phyloP scores from a whole-genome alignment of 2,888 invertebrate genomes.

The Ectemnius cavifrons region DNA sequence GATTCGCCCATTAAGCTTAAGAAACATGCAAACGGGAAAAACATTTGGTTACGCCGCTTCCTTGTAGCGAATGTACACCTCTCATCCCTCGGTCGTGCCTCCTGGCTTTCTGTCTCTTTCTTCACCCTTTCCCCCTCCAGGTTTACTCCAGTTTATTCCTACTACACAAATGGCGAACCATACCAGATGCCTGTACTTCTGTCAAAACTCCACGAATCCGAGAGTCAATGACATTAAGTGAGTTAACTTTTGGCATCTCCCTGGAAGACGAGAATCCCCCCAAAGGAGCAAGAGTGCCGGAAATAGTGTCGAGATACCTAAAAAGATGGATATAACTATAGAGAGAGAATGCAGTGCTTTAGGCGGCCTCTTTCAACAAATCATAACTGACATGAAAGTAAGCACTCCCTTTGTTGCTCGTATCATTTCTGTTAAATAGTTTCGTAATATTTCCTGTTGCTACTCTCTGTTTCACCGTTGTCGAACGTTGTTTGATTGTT shows the following conservation, averaged over 20 bases:
- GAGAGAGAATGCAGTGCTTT: slow-evolving; percentile 93
- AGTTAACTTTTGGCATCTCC: slow-evolving; percentile 28
- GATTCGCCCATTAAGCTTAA: too few species aligned
- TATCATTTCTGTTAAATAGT: slow-evolving; percentile 1
- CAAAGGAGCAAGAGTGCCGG: slow-evolving; percentile 29
- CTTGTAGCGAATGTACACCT: too few species aligned
- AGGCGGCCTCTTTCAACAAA: slow-evolving; percentile 96
- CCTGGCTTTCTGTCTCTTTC: too few species aligned
- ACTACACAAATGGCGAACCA: slow-evolving; percentile 50
- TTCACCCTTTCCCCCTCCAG: too few species aligned
- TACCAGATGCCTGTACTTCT: slow-evolving; percentile 32
- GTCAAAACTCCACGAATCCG: slow-evolving; percentile 22
- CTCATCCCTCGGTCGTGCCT: too few species aligned
- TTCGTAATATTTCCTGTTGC: slow-evolving; percentile 18
- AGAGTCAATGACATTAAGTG: slow-evolving; percentile 48
- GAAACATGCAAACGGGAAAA: too few species aligned
- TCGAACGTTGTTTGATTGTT: slow-evolving; percentile 7
- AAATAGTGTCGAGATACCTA: slow-evolving; percentile 27
- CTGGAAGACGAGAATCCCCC: slow-evolving; percentile 29
- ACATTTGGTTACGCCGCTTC: too few species aligned
- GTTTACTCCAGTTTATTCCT: slow-evolving; percentile 8
- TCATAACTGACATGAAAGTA: slow-evolving; percentile 98
- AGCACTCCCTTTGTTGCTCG: slow-evolving; percentile 5
- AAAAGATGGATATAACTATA: slow-evolving; percentile 84
- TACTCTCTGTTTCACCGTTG: slow-evolving; percentile 18